Evolutionary conservation across 2,797 vertebrate genomes (phyloP).

Genomic region (Euphonia xanthogaster): DNA sequence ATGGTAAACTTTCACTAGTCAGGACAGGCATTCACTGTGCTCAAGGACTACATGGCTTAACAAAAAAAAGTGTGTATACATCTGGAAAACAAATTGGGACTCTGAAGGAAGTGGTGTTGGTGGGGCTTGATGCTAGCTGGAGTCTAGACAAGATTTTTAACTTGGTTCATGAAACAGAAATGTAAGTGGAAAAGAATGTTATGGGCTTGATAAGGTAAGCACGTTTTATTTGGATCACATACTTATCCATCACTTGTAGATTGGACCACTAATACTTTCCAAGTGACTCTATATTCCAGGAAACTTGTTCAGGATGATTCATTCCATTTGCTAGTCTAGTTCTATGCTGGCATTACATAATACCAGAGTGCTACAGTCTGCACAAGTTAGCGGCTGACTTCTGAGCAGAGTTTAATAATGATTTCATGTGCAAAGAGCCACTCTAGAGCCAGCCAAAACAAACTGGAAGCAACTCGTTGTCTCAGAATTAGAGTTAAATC

Average conservation of each 20-base stretch:
- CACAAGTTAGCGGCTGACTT: not conserved
- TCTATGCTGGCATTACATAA: not conserved
- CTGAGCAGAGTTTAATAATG: not conserved
- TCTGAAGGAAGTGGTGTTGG: not conserved
- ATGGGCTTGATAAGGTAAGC: not conserved
- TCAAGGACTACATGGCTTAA: not conserved
- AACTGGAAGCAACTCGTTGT: not conserved
- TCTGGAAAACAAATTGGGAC: not conserved
- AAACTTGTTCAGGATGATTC: not conserved
- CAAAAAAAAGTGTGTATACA: not conserved
- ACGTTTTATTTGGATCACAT: not conserved
- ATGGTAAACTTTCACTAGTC: not conserved
- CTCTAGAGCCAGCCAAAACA: not conserved
- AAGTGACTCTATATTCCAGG: not conserved
- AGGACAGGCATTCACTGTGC: not conserved
- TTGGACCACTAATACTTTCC: not conserved
- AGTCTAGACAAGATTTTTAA: not conserved
- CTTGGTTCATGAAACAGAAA: not conserved
- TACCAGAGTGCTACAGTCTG: not conserved
- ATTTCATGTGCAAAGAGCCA: not conserved
- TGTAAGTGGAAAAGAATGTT: not conserved
- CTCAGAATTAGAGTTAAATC: constrained; percentile 11
- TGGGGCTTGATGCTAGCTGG: not conserved
- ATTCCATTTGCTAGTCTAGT: not conserved
- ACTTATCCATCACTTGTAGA: not conserved